These are phyloP conservation scores for Subacronicta megacephala DNA, from an alignment of 2,888 invertebrate species.

Conservation along the genomic window DNA sequence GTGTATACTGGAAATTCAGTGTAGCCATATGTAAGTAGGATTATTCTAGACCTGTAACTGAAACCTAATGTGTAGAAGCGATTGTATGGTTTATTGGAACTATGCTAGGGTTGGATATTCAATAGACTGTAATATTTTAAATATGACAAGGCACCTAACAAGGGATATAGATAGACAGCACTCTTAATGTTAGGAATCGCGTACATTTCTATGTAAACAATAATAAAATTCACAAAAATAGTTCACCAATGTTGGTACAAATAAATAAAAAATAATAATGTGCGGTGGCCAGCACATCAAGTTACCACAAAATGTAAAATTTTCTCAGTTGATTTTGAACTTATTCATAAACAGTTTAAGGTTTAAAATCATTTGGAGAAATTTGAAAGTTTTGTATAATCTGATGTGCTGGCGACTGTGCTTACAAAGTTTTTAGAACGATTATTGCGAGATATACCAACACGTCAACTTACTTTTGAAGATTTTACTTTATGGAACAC, in stretches of 20 bases:
- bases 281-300: too few species aligned
- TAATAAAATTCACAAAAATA: slow-evolving; percentile 16
- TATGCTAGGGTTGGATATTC: neutral
- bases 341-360: too few species aligned
- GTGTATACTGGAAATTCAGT: too few species aligned
- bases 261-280: slow-evolving; percentile 34
- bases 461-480: slow-evolving; percentile 14
- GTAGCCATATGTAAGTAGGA: too few species aligned
- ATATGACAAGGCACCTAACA: slow-evolving; percentile 36
- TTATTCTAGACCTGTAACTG: slow-evolving; percentile 14
- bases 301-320: too few species aligned
- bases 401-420: too few species aligned
- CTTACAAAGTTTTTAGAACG: slow-evolving; percentile 22
- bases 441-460: slow-evolving; percentile 16
- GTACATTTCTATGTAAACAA: slow-evolving; percentile 12
- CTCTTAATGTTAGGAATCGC: slow-evolving; percentile 34
- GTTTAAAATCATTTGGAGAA: too few species aligned
- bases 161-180: slow-evolving; percentile 27
- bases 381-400: too few species aligned
- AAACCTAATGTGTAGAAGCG: slow-evolving; percentile 3
- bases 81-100: neutral
- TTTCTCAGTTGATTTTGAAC: too few species aligned
- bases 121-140: too few species aligned
- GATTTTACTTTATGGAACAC: too few species aligned
- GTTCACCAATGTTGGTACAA: slow-evolving; percentile 10